phyloP scores from a whole-genome alignment of 2,797 vertebrate species.

The Ibycter americanus region DNA sequence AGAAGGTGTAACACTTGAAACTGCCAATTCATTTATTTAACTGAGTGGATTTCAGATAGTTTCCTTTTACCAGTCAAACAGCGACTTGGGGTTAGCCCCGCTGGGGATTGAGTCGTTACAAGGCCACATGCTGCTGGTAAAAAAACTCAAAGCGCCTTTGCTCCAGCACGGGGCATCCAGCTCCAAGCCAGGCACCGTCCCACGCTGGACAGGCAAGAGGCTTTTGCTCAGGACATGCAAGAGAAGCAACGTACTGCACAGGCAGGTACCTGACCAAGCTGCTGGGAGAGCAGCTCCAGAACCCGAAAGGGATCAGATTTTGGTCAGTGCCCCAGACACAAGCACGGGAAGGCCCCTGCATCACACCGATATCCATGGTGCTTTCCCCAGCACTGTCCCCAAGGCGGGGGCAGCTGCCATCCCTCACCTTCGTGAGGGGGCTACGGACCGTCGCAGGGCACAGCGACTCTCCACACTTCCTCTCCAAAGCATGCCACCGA shows the following conservation, averaged over 20 bases:
- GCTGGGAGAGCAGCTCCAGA: neutral
- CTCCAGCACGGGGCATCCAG: neutral
- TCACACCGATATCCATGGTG: fast-evolving
- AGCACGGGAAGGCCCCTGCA: neutral
- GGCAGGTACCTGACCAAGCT: neutral
- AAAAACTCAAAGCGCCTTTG: neutral
- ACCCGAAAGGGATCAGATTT: neutral
- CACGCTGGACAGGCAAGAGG: fast-evolving
- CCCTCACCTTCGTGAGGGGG: neutral
- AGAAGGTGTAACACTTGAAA: constrained; percentile 55
- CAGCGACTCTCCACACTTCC: fast-evolving
- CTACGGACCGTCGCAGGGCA: neutral
- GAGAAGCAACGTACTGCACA: fast-evolving
- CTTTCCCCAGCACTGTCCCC: neutral
- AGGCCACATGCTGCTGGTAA: fast-evolving
- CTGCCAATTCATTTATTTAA: constrained; percentile 57
- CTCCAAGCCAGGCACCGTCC: neutral
- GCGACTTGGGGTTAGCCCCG: constrained; percentile 56
- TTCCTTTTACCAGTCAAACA: constrained; percentile 65
- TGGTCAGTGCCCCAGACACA: fast-evolving
- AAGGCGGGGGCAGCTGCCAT: neutral
- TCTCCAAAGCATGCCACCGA: neutral
- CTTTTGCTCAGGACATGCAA: neutral
- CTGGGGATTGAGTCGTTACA: constrained; percentile 23
- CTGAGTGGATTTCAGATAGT: constrained; percentile 43